phyloP scores from a whole-genome alignment of 2,113 vertebrate species.

The Prunella fulvescens region DNA sequence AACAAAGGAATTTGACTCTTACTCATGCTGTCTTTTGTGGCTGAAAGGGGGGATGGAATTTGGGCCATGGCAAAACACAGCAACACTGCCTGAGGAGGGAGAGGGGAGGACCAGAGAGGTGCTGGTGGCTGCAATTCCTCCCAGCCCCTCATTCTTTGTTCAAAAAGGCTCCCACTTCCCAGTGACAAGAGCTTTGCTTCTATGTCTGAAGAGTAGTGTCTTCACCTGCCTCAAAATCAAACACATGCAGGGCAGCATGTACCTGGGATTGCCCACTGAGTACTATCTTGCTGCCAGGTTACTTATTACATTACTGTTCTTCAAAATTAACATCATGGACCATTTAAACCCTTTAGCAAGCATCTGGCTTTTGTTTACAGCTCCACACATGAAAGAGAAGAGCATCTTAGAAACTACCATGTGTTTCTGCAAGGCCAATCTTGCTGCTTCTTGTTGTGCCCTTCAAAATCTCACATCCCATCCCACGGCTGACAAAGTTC shows the following conservation, averaged over 20 bases:
- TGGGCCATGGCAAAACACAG: neutral
- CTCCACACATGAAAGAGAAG: neutral
- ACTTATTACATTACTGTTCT: neutral
- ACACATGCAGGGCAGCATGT: accelerated
- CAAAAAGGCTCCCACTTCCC: neutral
- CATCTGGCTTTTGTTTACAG: neutral
- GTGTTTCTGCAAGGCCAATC: neutral
- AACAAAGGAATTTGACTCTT: neutral
- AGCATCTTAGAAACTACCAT: neutral
- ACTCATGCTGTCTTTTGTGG: accelerated
- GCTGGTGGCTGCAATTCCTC: neutral
- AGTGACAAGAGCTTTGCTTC: neutral
- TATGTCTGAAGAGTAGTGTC: neutral
- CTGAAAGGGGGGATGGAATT: neutral
- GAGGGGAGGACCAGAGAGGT: neutral
- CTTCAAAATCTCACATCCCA: neutral
- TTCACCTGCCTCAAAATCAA: neutral
- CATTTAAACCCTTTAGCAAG: neutral
- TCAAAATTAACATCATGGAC: neutral
- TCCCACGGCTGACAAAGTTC: neutral
- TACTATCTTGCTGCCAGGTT: neutral
- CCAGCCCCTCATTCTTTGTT: neutral
- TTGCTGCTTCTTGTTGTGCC: accelerated
- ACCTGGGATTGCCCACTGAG: neutral
- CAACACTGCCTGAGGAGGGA: neutral